Evolutionary conservation across 1,140 invertebrate genomes (phyloP), one percentile per base, ranked within the genome.

Genomic region (Condylostylus longicornis): DNA sequence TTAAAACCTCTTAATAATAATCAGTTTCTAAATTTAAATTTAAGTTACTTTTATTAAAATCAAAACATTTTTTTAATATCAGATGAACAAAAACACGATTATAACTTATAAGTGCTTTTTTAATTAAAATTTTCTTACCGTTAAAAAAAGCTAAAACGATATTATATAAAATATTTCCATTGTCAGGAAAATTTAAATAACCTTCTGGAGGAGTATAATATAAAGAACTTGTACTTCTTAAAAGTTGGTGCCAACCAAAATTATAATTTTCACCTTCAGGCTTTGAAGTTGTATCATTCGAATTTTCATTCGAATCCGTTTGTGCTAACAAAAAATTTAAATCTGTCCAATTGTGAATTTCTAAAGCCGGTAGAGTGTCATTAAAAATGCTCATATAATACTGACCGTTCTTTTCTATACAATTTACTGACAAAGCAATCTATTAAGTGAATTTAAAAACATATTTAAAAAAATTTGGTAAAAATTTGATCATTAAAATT

Each of bases 181-280:
- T 50, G 33, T 58, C 58, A 1, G 58, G 58, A 38, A 60, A 60
- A 22, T 49, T 47, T 25, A 42, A 44, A 43, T 60, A 58, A 42
- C 56, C 44, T 10, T 50, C 46, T 5, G 58, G 58, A 4, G 58
- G 58, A 0, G 54, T 56, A 28, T 60, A 60, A 33, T 52, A 60
- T 18, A 55, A 51, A 27, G 42, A 44, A 33, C 51, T 53, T 7
- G 47, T 42, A 1, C 50, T 43, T 9, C 40, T 23, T 3, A 59
- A 41, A 27, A 49, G 34, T 22, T 58, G 54, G 35, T 53, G 44
- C 57, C 58, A 60, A 37, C 53, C 47, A 17, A 58, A 58, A 35
- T 56, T 44, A 22, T 53, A 46, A 14, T 54, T 54, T 14, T 40
- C 37, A 32, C 53, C 48, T 35, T 59, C 56, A 0, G 53, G 41